These are phyloP conservation scores for Fulica atra DNA, from an alignment of 2,113 vertebrate species.

Conservation along the genomic window DNA sequence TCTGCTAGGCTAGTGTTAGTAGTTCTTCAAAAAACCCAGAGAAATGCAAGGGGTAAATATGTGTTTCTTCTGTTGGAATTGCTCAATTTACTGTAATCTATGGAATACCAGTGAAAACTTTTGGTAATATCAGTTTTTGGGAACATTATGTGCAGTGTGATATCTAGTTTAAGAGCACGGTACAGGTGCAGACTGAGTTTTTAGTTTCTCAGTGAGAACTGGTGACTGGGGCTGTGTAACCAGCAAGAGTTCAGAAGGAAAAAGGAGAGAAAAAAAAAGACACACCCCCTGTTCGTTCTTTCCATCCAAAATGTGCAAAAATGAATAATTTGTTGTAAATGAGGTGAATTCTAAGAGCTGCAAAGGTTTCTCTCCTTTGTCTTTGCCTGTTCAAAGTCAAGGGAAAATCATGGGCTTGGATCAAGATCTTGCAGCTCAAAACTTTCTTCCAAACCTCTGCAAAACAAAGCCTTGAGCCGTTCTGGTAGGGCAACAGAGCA, in stretches of 20 bases:
- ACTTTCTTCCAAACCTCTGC: neutral
- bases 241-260: neutral
- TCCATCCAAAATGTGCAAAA: neutral
- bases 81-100: neutral
- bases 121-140: neutral
- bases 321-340: neutral
- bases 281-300: neutral
- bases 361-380: neutral
- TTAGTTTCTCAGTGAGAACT: neutral
- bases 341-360: neutral
- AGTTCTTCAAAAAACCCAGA: constrained; percentile 11
- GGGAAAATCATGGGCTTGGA: neutral
- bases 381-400: neutral
- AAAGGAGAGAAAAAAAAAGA: neutral
- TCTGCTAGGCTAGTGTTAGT: neutral
- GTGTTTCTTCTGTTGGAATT: neutral
- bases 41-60: neutral
- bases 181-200: neutral
- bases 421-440: neutral
- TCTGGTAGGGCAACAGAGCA: neutral
- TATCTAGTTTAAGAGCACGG: neutral
- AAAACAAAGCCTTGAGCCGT: neutral
- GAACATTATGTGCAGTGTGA: neutral
- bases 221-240: neutral
- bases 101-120: neutral